Evolutionary conservation across 2,113 vertebrate species (phyloP).

Genomic region (Spilogale gracilis): DNA sequence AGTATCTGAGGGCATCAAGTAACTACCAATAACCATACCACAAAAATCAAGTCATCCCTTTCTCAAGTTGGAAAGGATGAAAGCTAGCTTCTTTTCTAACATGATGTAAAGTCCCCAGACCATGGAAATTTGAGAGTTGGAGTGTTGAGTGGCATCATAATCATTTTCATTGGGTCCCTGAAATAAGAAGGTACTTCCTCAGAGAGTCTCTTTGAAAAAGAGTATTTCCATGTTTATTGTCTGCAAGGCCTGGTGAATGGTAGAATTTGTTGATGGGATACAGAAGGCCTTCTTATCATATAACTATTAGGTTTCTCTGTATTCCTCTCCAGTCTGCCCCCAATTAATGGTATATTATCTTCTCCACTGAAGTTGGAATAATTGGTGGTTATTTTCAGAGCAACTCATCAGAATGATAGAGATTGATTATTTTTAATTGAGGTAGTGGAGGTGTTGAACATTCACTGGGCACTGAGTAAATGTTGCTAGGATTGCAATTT

Average conservation of each 20-base stretch:
- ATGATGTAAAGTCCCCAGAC: background rate
- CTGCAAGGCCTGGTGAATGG: background rate
- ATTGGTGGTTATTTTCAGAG: constrained; percentile 66
- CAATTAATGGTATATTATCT: constrained; percentile 53
- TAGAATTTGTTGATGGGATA: background rate
- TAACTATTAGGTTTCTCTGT: background rate
- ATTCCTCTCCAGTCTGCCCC: background rate
- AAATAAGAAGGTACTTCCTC: background rate
- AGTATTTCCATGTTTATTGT: background rate
- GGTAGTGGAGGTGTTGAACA: background rate
- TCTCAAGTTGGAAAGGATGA: background rate
- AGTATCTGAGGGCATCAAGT: background rate
- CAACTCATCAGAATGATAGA: constrained; percentile 56
- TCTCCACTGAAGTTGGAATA: constrained; percentile 52
- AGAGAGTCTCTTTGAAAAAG: background rate
- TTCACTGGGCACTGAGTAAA: background rate
- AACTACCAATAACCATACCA: background rate
- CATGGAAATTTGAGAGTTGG: background rate
- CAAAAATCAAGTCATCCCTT: background rate
- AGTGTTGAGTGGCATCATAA: background rate
- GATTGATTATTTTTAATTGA: constrained; percentile 61
- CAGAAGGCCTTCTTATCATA: background rate
- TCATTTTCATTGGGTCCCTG: background rate
- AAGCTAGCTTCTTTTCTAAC: background rate
- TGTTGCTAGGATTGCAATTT: background rate